Evolutionary conservation across 53 echinoderm and acorn worm genomes (phyloP), one percentile per base, ranked within the genome.

Genomic region (Patiria pectinifera): DNA sequence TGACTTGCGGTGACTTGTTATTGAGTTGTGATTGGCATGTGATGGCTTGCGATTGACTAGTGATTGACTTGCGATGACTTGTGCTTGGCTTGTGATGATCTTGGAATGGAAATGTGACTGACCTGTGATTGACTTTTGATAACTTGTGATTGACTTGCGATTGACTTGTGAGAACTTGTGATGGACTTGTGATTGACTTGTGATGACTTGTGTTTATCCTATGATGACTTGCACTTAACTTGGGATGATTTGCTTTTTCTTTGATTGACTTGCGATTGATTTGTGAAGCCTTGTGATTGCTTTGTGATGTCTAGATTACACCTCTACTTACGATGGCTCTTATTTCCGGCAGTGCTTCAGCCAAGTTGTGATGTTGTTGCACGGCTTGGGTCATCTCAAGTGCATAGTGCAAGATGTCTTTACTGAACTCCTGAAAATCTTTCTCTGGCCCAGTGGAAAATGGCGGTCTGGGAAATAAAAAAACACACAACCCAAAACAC

Each of bases 301-400:
- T 53, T 35, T 53, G 53, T 53, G 53, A 5, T 53, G 8, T 5
- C 53, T 6, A 0, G 53, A 53, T 8, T 53, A 66, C 66, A 66
- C 14, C 10, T 66, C 66, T 66, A 66, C 14, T 11, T 61, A 94
- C 94, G 35, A 91, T 85, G 91, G 91, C 71, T 66, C 63, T 74
- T 24, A 94, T 94, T 58, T 91, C 91, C 8, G 84, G 80, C 79
- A 79, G 44, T 72, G 93, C 87, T 4, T 10, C 88, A 12, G 45
- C 72, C 45, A 93, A 21, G 59, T 83, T 80, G 60, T 83, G 11
- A 15, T 81, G 62, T 44, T 86, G 82, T 35, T 96, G 96, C 12
- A 94, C 96, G 26, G 92, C 91, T 85, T 94, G 92, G 3, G 96
- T 97, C 49, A 97, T 91, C 4, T 96, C 93, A 74, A 97, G 87